These are phyloP conservation scores for Lasioglossum marginatum DNA, from an alignment of 2,888 invertebrate species.

Conservation along the genomic window DNA sequence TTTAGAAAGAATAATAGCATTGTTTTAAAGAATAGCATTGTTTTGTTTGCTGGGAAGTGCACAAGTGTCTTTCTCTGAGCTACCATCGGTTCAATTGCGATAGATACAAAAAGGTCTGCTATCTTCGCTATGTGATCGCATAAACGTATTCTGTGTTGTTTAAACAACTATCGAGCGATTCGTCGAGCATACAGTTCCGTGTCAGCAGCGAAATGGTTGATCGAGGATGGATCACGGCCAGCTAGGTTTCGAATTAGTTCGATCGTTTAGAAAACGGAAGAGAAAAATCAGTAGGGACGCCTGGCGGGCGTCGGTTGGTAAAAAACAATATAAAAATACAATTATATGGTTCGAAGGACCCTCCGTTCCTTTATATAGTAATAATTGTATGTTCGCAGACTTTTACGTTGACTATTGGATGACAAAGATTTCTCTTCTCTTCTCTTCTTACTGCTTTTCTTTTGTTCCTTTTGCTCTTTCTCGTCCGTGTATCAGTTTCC, in stretches of 20 bases:
- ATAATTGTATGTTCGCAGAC: slow-evolving; percentile 72
- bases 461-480: slow-evolving; percentile 17
- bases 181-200: not conserved
- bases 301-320: slow-evolving; percentile 55
- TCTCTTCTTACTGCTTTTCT: slow-evolving; percentile 49
- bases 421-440: slow-evolving; percentile 71
- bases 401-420: slow-evolving; percentile 75
- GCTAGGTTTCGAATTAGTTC: slow-evolving; percentile 59
- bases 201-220: not conserved
- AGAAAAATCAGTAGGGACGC: slow-evolving; percentile 68
- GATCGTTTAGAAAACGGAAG: slow-evolving; percentile 66
- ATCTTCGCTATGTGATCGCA: not conserved
- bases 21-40: not conserved
- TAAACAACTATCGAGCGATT: not conserved
- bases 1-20: not conserved
- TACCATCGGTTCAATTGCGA: not conserved
- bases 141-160: not conserved
- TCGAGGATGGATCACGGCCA: slow-evolving; percentile 14
- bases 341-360: slow-evolving; percentile 71
- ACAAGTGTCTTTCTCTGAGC: not conserved
- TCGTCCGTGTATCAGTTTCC: slow-evolving; percentile 11
- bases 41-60: not conserved
- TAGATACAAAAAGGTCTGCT: not conserved
- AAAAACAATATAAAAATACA: slow-evolving; percentile 80
- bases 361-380: slow-evolving; percentile 65